Evolutionary conservation across 2,797 vertebrate species (phyloP).

Genomic region (Eulemur mongoz): DNA sequence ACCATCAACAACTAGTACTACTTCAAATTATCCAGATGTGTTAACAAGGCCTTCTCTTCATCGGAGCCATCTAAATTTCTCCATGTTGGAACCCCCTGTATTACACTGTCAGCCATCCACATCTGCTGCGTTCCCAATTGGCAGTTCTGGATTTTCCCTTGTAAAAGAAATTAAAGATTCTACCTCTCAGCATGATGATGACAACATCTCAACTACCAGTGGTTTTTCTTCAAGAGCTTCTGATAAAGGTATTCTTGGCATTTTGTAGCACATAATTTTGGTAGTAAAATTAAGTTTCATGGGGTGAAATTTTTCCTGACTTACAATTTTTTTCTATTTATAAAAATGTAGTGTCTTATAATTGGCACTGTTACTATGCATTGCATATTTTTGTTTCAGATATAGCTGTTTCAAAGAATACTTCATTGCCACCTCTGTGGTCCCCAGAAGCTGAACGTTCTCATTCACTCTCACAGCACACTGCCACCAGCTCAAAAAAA

Average conservation of each 20-base stretch:
- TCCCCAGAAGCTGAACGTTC: constrained; percentile 94
- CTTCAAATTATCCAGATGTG: constrained; percentile 93
- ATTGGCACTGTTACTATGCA: not conserved
- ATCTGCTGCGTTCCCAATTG: constrained; percentile 89
- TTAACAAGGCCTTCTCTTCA: constrained; percentile 96
- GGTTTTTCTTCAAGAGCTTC: constrained; percentile 99
- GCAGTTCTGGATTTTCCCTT: constrained; percentile 92
- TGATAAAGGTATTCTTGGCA: constrained; percentile 92
- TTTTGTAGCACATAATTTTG: not conserved
- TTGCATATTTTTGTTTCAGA: constrained; percentile 86
- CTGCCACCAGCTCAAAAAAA: constrained; percentile 92
- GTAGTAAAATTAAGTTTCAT: constrained; percentile 41
- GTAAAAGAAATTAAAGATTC: constrained; percentile 99
- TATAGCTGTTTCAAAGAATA: constrained; percentile 93
- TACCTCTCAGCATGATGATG: constrained; percentile 98
- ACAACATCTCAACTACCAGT: constrained; percentile 99
- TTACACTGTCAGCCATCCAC: constrained; percentile 95
- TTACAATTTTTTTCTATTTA: constrained; percentile 32
- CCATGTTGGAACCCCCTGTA: constrained; percentile 89
- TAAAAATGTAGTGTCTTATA: not conserved
- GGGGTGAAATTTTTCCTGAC: not conserved
- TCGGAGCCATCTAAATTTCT: constrained; percentile 93
- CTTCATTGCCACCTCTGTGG: constrained; percentile 93
- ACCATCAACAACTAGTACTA: constrained; percentile 93
- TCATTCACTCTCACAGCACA: constrained; percentile 89